These are phyloP conservation scores for Zalophus californianus DNA, from an alignment of 2,797 vertebrate species.

Conservation along the genomic window DNA sequence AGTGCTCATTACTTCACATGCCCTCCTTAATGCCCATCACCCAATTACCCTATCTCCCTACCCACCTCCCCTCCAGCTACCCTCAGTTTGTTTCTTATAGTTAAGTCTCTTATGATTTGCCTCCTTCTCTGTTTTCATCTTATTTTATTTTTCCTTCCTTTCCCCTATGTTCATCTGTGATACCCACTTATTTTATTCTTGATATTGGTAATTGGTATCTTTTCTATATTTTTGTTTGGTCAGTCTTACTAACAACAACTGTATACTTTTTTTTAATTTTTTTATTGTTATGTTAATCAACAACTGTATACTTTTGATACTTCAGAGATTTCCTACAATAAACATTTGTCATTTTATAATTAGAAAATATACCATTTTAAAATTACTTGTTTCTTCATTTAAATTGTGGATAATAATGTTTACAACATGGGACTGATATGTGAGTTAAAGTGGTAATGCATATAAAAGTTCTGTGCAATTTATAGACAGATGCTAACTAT, in stretches of 20 bases:
- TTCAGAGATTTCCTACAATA: neutral
- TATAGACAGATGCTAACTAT: neutral
- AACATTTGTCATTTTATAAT: constrained; percentile 27
- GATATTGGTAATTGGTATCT: neutral
- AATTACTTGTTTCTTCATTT: neutral
- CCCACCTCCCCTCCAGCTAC: neutral
- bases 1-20: neutral
- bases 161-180: neutral
- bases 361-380: constrained; percentile 43
- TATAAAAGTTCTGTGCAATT: neutral
- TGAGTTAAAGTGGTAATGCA: neutral
- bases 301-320: neutral
- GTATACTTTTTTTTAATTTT: neutral
- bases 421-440: neutral
- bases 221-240: neutral
- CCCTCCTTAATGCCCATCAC: neutral
- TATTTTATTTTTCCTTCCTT: neutral
- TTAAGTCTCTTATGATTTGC: neutral
- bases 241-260: neutral
- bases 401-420: constrained; percentile 4
- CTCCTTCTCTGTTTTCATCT: neutral
- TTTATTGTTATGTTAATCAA: neutral
- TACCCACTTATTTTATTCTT: neutral
- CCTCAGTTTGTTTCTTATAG: neutral
- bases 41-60: no score